A percentile compares a stretch with the other conserved stretches of the same genome.
Evolutionary conservation across 2,888 invertebrate species (phyloP).

Genomic region (Cheilosia variabilis): DNA sequence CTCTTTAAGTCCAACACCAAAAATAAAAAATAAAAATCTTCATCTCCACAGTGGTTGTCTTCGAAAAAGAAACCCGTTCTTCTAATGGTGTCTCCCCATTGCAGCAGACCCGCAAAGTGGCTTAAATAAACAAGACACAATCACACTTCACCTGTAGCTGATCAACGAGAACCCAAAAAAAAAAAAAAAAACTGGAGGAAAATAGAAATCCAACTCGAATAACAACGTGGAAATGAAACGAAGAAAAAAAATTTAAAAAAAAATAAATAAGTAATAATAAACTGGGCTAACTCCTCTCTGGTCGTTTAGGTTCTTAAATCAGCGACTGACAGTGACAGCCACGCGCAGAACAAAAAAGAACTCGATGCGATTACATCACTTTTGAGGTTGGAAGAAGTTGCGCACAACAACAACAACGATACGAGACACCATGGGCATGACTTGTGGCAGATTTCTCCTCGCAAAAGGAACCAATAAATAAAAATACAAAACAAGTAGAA

Average conservation of each 20-base stretch:
- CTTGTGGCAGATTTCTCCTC: conserved; percentile 49
- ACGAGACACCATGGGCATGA: conserved; percentile 2
- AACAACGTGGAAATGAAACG: conserved; percentile 32
- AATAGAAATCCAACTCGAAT: conserved; percentile 58
- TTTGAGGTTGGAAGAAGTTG: conserved; percentile 48
- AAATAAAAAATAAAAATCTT: neutral
- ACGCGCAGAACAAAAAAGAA: conserved; percentile 30
- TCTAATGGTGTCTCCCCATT: conserved; percentile 26
- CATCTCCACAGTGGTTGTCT: neutral
- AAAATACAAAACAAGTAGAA: neutral
- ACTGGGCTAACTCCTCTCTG: conserved; percentile 63
- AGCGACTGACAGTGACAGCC: conserved; percentile 4
- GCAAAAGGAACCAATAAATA: conserved; percentile 38
- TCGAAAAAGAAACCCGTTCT: conserved; percentile 38
- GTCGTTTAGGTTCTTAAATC: conserved; percentile 62
- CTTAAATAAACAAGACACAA: conserved; percentile 42
- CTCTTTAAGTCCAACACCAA: conserved; percentile 33
- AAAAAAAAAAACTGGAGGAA: conserved; percentile 5
- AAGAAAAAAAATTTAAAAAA: conserved; percentile 18
- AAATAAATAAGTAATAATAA: conserved; percentile 46
- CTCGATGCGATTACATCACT: conserved; percentile 71
- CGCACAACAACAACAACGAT: conserved; percentile 32
- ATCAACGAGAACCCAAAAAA: conserved; percentile 32
- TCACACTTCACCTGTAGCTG: conserved; percentile 65
- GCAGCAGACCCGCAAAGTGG: conserved; percentile 38